These are phyloP conservation scores for Sebastes vulpes DNA, from an alignment of 2,797 vertebrate species.

Conservation along the genomic window DNA sequence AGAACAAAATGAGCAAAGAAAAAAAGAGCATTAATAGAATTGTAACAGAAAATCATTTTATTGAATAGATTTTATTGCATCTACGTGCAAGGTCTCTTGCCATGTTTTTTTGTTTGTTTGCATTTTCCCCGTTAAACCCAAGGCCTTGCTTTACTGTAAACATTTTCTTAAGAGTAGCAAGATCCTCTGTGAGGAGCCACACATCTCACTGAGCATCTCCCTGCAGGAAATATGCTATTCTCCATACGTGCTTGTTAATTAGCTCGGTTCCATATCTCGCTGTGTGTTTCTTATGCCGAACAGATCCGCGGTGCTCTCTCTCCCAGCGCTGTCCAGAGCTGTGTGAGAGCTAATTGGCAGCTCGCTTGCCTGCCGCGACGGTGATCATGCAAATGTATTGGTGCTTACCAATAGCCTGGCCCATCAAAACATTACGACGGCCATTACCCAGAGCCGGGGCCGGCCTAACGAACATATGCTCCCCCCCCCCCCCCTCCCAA, in stretches of 20 bases:
- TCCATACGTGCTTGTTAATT: conserved; percentile 70
- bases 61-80: background rate
- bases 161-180: background rate
- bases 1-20: background rate
- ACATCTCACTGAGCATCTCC: conserved; percentile 18
- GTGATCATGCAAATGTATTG: conserved; percentile 97
- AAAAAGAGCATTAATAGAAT: background rate
- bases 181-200: conserved; percentile 25
- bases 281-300: conserved; percentile 54
- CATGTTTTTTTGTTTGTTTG: background rate
- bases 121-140: conserved; percentile 10
- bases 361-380: conserved; percentile 91
- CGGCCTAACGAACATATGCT: conserved; percentile 99
- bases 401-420: conserved; percentile 93
- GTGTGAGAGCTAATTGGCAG: conserved; percentile 93
- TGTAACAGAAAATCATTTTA: background rate
- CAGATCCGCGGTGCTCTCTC: conserved; percentile 56
- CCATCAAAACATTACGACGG: conserved; percentile 99
- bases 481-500: conserved; percentile 72
- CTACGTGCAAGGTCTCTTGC: background rate
- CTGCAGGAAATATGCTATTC: conserved; percentile 55
- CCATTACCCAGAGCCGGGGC: conserved; percentile 92
- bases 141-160: conserved; percentile 13
- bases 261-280: conserved; percentile 57
- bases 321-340: conserved; percentile 81